Evolutionary conservation across 2,797 vertebrate genomes (phyloP), one percentile per base, ranked within the genome.

Genomic region (Esox masquinongy): DNA sequence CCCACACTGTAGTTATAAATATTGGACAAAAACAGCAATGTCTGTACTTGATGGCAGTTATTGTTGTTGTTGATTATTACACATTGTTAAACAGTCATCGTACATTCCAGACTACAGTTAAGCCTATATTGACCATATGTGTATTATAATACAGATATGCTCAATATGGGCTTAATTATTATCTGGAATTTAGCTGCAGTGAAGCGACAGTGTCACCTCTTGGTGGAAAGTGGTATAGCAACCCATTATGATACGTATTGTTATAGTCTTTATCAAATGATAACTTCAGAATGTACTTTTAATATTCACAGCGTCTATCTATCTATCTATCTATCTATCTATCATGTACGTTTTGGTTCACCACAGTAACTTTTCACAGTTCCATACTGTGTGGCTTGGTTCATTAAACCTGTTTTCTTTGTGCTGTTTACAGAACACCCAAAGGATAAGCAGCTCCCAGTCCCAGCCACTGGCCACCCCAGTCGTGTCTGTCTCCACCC

Each of bases 401-500:
- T 72, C 56, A 61, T 24, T 24, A 26, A 26, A 61, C 22, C n/a
- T 70, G 14, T 72, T 51, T 61, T 87, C 0, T 90, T 73, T 75
- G 79, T 82, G 34, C 77, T 91, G 15, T 91, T 87, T 91, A 22
- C 93, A 99, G 97, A 98, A 96, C 77, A 93, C 96, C 80, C 98
- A 99, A 73, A 96, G 97, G 94, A 96, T 99, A 94, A 96, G 92
- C 92, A 97, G 95, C 85, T 98, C 97, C 83, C 97, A 99, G 89
- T 94, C 96, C 83, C 98, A 99, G 87, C 88, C 96, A 24, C 95
- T 99, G 75, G 97, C 96, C 84, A 99, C 98, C 73, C 98, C 98
- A 0, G 97, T 99, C 66, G 97, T 99, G 88, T 99, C 98, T 3
- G 97, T 99, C 90, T 97, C 97, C 83, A 99, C 98, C 83, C 98